Evolutionary conservation across 2,113 vertebrate species (phyloP).

Genomic region (Brachyhypopomus gauderio): DNA sequence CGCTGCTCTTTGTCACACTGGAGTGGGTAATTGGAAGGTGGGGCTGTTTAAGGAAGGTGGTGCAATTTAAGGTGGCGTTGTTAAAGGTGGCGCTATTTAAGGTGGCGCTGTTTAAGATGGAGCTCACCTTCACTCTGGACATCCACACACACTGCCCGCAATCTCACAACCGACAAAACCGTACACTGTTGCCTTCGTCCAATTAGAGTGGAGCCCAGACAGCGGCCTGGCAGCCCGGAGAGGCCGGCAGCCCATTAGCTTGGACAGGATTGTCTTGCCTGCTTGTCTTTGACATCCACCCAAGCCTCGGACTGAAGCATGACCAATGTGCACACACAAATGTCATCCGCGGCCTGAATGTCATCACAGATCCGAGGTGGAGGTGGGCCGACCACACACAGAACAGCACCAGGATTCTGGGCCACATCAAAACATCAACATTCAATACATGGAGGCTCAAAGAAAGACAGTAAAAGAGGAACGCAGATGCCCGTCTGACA

Average conservation of each 20-base stretch:
- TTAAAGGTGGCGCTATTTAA: not conserved
- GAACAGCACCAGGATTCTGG: not conserved
- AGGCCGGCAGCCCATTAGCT: not conserved
- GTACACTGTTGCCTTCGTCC: not conserved
- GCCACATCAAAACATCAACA: conserved; percentile 3
- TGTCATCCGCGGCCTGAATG: not conserved
- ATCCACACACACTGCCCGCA: not conserved
- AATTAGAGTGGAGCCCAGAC: not conserved
- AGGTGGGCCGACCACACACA: not conserved
- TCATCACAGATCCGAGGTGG: not conserved
- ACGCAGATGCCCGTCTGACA: not conserved
- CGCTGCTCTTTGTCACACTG: conserved; percentile 63
- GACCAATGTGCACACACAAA: not conserved
- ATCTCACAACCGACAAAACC: not conserved
- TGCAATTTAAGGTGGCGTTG: not conserved
- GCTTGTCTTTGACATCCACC: conserved; percentile 2
- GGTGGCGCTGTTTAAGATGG: conserved; percentile 9
- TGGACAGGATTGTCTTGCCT: not conserved
- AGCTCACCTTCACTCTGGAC: not conserved
- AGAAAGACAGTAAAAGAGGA: not conserved
- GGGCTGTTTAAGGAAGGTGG: conserved; percentile 7
- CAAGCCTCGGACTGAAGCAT: not conserved
- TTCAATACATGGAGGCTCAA: conserved; percentile 31
- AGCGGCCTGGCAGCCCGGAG: not conserved
- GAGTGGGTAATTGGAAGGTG: conserved; percentile 47